Percentiles rank a stretch among this genome's conserved stretches.
Evolutionary conservation across 1,140 invertebrate genomes (phyloP).

Genomic region (Eufriesea mexicana): DNA sequence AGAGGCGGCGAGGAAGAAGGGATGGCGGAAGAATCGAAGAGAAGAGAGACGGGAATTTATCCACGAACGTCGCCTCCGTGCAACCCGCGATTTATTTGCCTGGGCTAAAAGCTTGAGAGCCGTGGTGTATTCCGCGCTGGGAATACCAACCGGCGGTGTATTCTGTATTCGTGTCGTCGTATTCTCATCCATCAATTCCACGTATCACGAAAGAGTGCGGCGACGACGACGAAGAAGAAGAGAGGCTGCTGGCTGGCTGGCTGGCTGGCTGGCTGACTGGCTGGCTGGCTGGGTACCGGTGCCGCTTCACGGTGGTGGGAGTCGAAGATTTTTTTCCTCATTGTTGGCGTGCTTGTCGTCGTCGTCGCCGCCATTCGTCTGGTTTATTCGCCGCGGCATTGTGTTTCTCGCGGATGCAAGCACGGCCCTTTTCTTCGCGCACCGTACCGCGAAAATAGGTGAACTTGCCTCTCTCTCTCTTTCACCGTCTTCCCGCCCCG

Average conservation of each 20-base stretch:
- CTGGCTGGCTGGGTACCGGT: not conserved
- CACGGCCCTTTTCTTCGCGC: slow-evolving; percentile 35
- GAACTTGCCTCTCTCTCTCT: slow-evolving; percentile 35
- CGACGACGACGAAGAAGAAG: not conserved
- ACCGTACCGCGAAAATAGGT: slow-evolving; percentile 42
- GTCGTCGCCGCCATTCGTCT: slow-evolving; percentile 50
- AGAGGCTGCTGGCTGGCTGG: not conserved
- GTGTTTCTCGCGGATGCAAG: slow-evolving; percentile 39
- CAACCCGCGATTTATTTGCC: slow-evolving; percentile 67
- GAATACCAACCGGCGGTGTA: slow-evolving; percentile 57
- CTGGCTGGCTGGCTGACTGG: no score
- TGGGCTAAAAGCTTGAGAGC: slow-evolving; percentile 67
- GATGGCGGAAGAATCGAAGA: slow-evolving; percentile 27
- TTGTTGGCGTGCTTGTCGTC: slow-evolving; percentile 33
- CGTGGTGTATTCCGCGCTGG: slow-evolving; percentile 59
- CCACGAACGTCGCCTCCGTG: slow-evolving; percentile 53
- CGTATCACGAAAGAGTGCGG: slow-evolving; percentile 43
- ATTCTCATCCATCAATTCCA: slow-evolving; percentile 68
- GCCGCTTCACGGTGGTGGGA: not conserved
- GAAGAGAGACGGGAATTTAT: slow-evolving; percentile 56
- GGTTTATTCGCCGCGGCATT: slow-evolving; percentile 45
- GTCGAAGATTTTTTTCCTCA: slow-evolving; percentile 47
- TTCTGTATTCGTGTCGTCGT: slow-evolving; percentile 58
- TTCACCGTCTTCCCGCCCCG: not conserved
- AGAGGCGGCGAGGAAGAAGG: no score